A percentile compares a stretch with the other conserved stretches of the same genome.
These are phyloP conservation scores for Drosophila yooni DNA, from an alignment of 2,888 invertebrate species.

Conservation along the genomic window DNA sequence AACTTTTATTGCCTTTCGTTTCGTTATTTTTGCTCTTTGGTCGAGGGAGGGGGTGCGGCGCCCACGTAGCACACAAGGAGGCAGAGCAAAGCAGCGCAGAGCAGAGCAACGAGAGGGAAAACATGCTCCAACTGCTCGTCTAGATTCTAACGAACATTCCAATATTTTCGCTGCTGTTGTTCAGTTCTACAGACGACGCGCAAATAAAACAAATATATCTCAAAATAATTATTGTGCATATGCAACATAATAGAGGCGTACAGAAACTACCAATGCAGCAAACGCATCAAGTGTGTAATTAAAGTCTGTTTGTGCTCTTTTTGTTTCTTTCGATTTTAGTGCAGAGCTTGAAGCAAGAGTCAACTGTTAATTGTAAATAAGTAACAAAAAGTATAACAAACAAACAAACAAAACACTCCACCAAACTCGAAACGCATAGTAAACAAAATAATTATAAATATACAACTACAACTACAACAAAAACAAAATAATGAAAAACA, in stretches of 20 bases:
- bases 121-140: constrained; percentile 49
- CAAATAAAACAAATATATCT: constrained; percentile 7
- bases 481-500: constrained; percentile 15
- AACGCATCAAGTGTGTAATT: background rate
- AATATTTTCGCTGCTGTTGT: constrained; percentile 69
- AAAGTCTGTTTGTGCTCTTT: constrained; percentile 8
- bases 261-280: background rate
- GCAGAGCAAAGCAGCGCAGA: constrained; percentile 30
- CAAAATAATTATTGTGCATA: background rate
- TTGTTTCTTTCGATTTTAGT: constrained; percentile 42
- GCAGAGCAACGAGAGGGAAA: constrained; percentile 38
- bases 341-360: constrained; percentile 58
- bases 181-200: constrained; percentile 23
- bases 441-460: constrained; percentile 45
- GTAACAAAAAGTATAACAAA: constrained; percentile 64
- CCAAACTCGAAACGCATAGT: constrained; percentile 53
- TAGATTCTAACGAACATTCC: constrained; percentile 40
- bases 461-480: constrained; percentile 30
- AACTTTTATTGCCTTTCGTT: constrained; percentile 66
- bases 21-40: constrained; percentile 6
- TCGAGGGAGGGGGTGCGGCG: constrained; percentile 65
- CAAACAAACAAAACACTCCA: constrained; percentile 55
- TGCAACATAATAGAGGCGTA: background rate
- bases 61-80: constrained; percentile 67
- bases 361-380: constrained; percentile 72